Evolutionary conservation across 2,797 vertebrate genomes (phyloP).

Genomic region (Tolypeutes matacus): DNA sequence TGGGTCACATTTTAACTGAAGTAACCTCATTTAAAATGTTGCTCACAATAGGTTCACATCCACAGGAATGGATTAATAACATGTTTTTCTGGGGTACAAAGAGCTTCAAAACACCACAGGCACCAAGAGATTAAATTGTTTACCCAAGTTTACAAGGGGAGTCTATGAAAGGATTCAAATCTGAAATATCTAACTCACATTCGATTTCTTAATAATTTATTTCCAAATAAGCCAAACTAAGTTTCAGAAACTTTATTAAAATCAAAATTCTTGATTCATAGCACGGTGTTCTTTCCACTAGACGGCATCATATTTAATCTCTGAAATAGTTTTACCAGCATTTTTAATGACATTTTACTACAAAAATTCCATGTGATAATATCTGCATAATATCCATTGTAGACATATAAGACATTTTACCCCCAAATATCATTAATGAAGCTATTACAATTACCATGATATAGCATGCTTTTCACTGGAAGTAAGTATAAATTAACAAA

Average conservation of each 20-base stretch:
- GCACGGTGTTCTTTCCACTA: neutral
- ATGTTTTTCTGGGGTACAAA: too few relatives aligned
- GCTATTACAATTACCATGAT: neutral
- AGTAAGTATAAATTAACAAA: constrained; percentile 59
- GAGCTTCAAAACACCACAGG: too few relatives aligned
- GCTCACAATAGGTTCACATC: too few relatives aligned
- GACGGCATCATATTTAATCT: neutral
- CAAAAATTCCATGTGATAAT: neutral
- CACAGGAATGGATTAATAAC: too few relatives aligned
- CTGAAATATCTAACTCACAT: neutral
- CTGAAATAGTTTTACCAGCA: neutral
- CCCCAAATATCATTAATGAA: neutral
- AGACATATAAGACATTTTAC: neutral
- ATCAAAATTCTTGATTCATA: neutral
- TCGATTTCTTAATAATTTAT: neutral
- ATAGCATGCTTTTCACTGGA: neutral
- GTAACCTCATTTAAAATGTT: too few relatives aligned
- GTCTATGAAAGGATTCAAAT: neutral
- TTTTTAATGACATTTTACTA: neutral
- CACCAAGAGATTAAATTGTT: neutral
- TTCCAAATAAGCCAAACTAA: constrained; percentile 1
- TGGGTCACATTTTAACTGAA: too few relatives aligned
- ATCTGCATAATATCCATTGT: neutral
- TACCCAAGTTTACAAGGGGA: neutral
- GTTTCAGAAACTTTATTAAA: constrained; percentile 43